Conservation (phyloP, 2,888 invertebrate species). For the Balanococcus diminutus region DNA sequence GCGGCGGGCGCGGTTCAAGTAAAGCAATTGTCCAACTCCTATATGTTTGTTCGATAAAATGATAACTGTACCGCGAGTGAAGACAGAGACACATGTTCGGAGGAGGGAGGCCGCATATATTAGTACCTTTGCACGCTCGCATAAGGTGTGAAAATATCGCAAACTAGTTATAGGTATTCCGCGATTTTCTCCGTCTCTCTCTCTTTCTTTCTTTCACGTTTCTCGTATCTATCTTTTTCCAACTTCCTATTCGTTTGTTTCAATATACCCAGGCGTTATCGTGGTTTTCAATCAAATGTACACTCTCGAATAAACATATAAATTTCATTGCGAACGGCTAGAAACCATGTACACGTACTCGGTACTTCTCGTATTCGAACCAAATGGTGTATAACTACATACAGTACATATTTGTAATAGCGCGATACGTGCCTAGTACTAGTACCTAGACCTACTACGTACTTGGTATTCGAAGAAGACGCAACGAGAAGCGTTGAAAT, state of each 20-base stretch:
- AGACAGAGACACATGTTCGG: too few species aligned
- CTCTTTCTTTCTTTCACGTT: not conserved
- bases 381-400: not conserved
- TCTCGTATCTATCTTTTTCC: not conserved
- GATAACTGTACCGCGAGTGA: too few species aligned
- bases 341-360: not conserved
- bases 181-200: not conserved
- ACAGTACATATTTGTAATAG: not conserved
- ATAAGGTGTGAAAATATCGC: constrained; percentile 45
- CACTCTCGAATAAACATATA: constrained; percentile 16
- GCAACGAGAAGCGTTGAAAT: not conserved
- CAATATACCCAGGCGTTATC: not conserved
- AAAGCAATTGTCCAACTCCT: too few species aligned
- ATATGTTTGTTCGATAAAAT: too few species aligned
- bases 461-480: not conserved
- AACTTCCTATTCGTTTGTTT: not conserved
- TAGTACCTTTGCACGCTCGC: not conserved
- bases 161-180: constrained; percentile 11
- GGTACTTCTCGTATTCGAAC: not conserved
- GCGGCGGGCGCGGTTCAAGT: too few species aligned
- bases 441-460: not conserved
- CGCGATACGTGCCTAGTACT: not conserved
- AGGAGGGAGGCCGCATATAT: too few species aligned
- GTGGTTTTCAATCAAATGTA: not conserved
- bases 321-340: not conserved